These are phyloP conservation scores for Colletes latitarsis DNA, from an alignment of 1,140 invertebrate genomes.

Conservation along the genomic window DNA sequence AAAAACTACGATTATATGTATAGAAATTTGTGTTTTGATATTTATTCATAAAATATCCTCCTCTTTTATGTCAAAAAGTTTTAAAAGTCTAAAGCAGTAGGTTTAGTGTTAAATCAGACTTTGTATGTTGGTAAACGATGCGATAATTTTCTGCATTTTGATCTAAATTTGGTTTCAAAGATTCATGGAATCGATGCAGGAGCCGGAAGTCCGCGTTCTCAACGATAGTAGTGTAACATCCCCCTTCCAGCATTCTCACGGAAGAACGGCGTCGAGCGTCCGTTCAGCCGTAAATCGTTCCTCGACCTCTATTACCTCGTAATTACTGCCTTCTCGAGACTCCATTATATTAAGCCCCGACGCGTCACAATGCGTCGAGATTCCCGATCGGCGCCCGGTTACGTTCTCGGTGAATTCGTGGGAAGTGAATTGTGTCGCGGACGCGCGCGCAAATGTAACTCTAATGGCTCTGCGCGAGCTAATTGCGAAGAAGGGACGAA, in stretches of 20 bases:
- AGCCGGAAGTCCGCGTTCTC: neutral
- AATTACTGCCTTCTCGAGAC: slow-evolving; percentile 59
- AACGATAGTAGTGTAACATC: slow-evolving; percentile 33
- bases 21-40: no score
- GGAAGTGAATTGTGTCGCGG: slow-evolving; percentile 53
- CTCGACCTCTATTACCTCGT: slow-evolving; percentile 58
- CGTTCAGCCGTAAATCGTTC: slow-evolving; percentile 60
- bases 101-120: no score
- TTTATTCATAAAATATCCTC: no score
- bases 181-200: neutral
- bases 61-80: no score
- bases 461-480: slow-evolving; percentile 51
- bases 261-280: slow-evolving; percentile 43
- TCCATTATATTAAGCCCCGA: slow-evolving; percentile 58
- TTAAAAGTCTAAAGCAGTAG: no score
- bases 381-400: slow-evolving; percentile 38
- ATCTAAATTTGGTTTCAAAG: no score
- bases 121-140: no score
- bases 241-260: slow-evolving; percentile 42
- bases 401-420: slow-evolving; percentile 25
- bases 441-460: slow-evolving; percentile 48
- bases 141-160: no score
- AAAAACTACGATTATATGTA: neutral
- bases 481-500: slow-evolving; percentile 47
- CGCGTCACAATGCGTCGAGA: slow-evolving; percentile 57